Percentiles rank a stretch among this genome's conserved stretches.
Conservation (phyloP, 2,113 vertebrate species). For the Asarcornis scutulata region DNA sequence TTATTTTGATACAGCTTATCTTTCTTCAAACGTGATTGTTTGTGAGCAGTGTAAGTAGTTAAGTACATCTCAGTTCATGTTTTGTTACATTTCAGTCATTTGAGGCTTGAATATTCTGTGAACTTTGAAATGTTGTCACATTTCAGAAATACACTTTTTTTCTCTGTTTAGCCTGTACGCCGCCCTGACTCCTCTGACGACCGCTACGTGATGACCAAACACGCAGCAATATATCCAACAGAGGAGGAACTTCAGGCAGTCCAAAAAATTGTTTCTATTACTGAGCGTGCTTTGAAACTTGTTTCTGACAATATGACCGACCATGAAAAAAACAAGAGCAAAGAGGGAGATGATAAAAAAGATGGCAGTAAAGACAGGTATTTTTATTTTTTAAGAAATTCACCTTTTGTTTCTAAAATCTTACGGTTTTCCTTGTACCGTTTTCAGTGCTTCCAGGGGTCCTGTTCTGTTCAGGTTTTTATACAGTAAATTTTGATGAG, state of each 20-base stretch:
- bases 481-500: background rate
- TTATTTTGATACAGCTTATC: background rate
- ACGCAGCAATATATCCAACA: slow-evolving; percentile 95
- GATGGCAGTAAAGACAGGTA: slow-evolving; percentile 89
- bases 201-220: slow-evolving; percentile 97
- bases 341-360: slow-evolving; percentile 92
- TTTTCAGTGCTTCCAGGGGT: background rate
- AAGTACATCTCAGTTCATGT: background rate
- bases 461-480: background rate
- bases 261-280: slow-evolving; percentile 98
- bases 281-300: slow-evolving; percentile 95
- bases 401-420: background rate
- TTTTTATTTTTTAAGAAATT: background rate
- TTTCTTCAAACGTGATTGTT: background rate
- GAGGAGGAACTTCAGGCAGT: slow-evolving; percentile 97
- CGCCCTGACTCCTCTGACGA: slow-evolving; percentile 97
- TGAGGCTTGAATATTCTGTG: background rate
- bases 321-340: slow-evolving; percentile 86
- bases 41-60: background rate
- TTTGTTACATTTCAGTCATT: background rate
- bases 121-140: background rate
- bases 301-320: slow-evolving; percentile 96
- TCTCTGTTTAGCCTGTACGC: slow-evolving; percentile 84
- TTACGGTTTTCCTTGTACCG: background rate
- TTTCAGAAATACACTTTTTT: background rate